Evolutionary conservation across 2,113 vertebrate species (phyloP).

Genomic region (Albula glossodonta): DNA sequence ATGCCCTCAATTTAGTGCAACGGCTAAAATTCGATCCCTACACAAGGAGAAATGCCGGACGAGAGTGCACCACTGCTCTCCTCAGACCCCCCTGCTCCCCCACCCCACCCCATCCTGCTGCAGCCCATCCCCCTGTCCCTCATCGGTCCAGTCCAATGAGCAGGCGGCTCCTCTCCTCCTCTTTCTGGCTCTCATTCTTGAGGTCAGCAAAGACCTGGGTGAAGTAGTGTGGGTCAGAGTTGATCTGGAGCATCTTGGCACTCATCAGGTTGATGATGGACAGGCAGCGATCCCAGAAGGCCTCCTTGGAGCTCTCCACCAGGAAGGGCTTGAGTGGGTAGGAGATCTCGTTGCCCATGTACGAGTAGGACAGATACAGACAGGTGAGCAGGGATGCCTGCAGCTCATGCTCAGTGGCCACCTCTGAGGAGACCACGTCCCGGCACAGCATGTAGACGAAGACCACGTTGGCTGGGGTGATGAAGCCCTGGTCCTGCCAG

Average conservation of each 20-base stretch:
- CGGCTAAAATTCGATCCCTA: not conserved
- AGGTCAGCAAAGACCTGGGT: conserved; percentile 98
- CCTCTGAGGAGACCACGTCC: conserved; percentile 87
- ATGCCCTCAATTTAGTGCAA: not conserved
- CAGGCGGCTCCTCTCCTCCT: conserved; percentile 89
- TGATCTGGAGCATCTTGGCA: conserved; percentile 97
- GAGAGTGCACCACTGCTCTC: conserved; percentile 40
- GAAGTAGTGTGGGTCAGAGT: conserved; percentile 96
- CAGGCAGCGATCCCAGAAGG: conserved; percentile 97
- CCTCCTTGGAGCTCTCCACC: conserved; percentile 94
- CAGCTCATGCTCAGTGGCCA: conserved; percentile 89
- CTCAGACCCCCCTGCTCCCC: not conserved
- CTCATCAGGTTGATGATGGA: conserved; percentile 97
- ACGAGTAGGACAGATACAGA: conserved; percentile 93
- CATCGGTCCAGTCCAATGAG: conserved; percentile 94
- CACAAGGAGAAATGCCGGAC: conserved; percentile 65
- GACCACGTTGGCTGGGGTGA: conserved; percentile 93
- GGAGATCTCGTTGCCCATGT: conserved; percentile 96
- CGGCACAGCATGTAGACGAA: conserved; percentile 96
- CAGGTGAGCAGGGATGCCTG: conserved; percentile 90
- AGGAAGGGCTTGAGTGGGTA: conserved; percentile 93
- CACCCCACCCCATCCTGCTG: not conserved
- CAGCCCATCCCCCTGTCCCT: conserved; percentile 55
- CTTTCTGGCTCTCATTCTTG: conserved; percentile 90
- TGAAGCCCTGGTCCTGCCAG: conserved; percentile 98